These are phyloP conservation scores for Drosophila ogumai DNA, from an alignment of 1,140 invertebrate genomes.

Conservation along the genomic window DNA sequence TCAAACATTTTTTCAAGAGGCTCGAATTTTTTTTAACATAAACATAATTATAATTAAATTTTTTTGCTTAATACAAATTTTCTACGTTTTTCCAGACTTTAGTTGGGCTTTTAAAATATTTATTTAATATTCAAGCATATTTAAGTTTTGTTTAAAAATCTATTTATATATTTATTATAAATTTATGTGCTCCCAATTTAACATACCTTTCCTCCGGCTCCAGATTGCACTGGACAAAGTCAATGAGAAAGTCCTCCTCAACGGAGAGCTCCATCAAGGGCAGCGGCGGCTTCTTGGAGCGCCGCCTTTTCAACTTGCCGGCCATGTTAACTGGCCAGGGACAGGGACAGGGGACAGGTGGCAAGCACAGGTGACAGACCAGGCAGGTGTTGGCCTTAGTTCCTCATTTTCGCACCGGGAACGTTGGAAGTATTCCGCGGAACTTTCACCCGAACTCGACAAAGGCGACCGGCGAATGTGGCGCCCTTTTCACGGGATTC, in stretches of 20 bases:
- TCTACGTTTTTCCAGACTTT: too few species aligned
- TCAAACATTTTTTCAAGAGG: too few species aligned
- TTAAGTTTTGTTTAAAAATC: neutral
- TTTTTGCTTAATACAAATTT: too few species aligned
- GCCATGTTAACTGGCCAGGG: conserved; percentile 23
- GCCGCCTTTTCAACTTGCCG: conserved; percentile 15
- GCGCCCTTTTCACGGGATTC: conserved; percentile 50
- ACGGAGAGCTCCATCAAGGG: conserved; percentile 29
- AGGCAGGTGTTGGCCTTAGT: conserved; percentile 28
- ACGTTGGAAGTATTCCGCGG: conserved; percentile 40
- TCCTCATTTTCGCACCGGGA: conserved; percentile 45
- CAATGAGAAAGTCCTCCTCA: conserved; percentile 68
- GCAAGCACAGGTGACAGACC: neutral
- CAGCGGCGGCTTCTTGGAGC: conserved; percentile 22
- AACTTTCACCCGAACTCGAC: conserved; percentile 63
- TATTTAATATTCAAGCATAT: neutral
- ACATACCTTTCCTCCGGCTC: conserved; percentile 71
- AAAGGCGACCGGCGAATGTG: conserved; percentile 71
- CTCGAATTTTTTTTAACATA: too few species aligned
- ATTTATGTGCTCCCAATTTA: neutral
- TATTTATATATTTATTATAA: too few species aligned
- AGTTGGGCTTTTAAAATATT: too few species aligned
- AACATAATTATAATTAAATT: too few species aligned
- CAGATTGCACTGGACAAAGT: conserved; percentile 79
- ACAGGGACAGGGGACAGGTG: neutral